Conservation (phyloP, 2,797 vertebrate genomes). For the Phyllotis vaccarum region DNA sequence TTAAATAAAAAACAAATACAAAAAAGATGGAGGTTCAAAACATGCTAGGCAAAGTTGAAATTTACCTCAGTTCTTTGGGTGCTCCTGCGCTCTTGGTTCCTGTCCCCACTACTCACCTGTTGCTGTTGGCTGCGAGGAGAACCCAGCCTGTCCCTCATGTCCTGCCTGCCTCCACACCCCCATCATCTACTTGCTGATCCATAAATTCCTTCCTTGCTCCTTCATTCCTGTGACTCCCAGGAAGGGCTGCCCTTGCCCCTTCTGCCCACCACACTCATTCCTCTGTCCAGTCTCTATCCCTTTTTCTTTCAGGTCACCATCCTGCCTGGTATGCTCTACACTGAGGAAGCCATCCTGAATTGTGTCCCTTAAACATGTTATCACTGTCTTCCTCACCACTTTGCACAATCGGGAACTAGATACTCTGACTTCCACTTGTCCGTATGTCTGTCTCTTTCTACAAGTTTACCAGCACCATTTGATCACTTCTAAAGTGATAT, state of each 20-base stretch:
- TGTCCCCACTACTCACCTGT: neutral
- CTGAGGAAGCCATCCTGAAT: neutral
- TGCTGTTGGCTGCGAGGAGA: neutral
- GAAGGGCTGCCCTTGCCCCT: neutral
- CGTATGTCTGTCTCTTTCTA: neutral
- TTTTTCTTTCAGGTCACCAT: neutral
- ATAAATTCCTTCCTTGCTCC: rapidly evolving
- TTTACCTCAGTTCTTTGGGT: neutral
- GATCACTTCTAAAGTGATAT: neutral
- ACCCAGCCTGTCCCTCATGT: neutral
- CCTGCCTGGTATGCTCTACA: neutral
- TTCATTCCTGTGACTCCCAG: neutral
- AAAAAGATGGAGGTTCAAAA: no score
- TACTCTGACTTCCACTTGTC: neutral
- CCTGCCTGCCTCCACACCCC: no score
- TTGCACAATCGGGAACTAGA: neutral
- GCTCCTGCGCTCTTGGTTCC: neutral
- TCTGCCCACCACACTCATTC: no score
- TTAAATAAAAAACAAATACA: no score
- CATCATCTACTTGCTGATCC: no score
- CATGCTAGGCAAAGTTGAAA: neutral
- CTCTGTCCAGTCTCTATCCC: neutral
- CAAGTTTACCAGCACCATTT: rapidly evolving
- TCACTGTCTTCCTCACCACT: neutral
- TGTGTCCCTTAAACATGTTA: neutral